Evolutionary conservation across 2,797 vertebrate species (phyloP).

Genomic region (Scomberomorus guttatus): DNA sequence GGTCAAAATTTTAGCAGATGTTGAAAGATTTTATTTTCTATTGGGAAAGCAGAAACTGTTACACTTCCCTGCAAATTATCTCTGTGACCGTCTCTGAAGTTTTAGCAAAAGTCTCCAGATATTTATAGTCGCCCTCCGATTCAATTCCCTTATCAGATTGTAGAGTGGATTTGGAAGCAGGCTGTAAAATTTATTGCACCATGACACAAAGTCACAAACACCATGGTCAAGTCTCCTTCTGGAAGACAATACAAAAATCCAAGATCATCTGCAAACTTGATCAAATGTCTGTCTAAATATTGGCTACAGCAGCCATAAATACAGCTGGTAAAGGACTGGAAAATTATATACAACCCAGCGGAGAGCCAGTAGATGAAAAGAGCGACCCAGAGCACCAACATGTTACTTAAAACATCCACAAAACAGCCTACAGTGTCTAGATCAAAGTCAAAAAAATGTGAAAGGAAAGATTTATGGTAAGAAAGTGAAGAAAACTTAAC

Average conservation of each 20-base stretch:
- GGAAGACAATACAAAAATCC: neutral
- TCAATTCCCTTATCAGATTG: slow-evolving; percentile 60
- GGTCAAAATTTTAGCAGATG: slow-evolving; percentile 30
- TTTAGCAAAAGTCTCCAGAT: slow-evolving; percentile 45
- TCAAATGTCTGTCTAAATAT: slow-evolving; percentile 31
- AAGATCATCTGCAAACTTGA: slow-evolving; percentile 35
- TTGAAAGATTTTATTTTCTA: slow-evolving; percentile 42
- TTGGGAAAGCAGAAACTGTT: slow-evolving; percentile 31
- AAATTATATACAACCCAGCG: slow-evolving; percentile 1
- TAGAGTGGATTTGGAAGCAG: slow-evolving; percentile 16
- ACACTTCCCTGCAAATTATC: slow-evolving; percentile 34
- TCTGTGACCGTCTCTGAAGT: slow-evolving; percentile 46
- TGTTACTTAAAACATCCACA: neutral
- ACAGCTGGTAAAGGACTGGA: slow-evolving; percentile 17
- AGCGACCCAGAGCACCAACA: slow-evolving; percentile 11
- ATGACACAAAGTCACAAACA: slow-evolving; percentile 45
- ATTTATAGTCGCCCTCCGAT: slow-evolving; percentile 55
- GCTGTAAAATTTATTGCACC: slow-evolving; percentile 50
- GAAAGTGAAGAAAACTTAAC: slow-evolving; percentile 32
- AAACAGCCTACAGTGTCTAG: slow-evolving; percentile 5
- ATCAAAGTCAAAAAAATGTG: slow-evolving; percentile 11
- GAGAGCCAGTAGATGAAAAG: slow-evolving; percentile 17
- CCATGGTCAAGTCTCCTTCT: neutral
- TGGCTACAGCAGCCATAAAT: slow-evolving; percentile 24
- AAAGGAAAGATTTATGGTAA: slow-evolving; percentile 5